Conservation (phyloP, 1,140 invertebrate genomes). For the Caenorhabditis brenneri region DNA sequence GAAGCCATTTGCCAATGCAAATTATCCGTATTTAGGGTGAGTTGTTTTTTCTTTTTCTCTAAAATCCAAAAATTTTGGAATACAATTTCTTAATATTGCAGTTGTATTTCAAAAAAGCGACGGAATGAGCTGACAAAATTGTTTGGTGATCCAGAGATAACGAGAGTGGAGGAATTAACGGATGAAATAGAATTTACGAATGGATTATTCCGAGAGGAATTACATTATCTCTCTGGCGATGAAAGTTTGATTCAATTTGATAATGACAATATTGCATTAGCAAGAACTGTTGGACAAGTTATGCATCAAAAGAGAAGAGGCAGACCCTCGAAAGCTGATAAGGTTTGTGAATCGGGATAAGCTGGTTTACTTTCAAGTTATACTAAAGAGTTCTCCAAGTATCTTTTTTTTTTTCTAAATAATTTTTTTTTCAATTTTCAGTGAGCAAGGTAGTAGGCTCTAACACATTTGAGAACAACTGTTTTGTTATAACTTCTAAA, state of each 20-base stretch:
- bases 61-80: neutral
- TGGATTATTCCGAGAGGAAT: constrained; percentile 3
- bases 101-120: constrained; percentile 5
- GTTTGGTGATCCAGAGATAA: neutral
- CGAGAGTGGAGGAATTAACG: neutral
- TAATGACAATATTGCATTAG: neutral
- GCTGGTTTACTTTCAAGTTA: too few species aligned
- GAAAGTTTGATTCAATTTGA: neutral
- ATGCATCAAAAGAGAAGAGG: neutral
- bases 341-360: neutral
- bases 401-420: too few species aligned
- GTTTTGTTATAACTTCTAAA: too few species aligned
- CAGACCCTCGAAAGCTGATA: neutral
- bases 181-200: neutral
- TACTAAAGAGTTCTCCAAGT: too few species aligned
- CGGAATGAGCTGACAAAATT: neutral
- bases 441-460: too few species aligned
- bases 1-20: neutral
- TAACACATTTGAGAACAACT: too few species aligned
- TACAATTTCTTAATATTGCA: neutral
- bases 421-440: too few species aligned
- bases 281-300: constrained; percentile 5
- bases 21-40: constrained; percentile 32
- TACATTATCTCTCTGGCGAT: neutral
- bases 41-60: neutral